Evolutionary conservation across 1,140 invertebrate species (phyloP).

Genomic region (Bombus vancouverensis): DNA sequence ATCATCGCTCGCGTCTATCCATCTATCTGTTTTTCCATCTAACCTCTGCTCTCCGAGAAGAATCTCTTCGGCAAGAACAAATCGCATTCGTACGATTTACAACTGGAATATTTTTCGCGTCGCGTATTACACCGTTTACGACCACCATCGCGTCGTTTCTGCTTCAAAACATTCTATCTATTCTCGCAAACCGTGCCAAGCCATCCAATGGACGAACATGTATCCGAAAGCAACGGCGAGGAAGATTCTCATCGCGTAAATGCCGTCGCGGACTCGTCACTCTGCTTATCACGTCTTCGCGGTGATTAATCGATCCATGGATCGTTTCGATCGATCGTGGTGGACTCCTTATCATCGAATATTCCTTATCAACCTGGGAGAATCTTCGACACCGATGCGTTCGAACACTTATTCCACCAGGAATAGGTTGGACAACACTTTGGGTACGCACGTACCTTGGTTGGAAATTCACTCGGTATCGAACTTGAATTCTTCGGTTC

Average conservation of each 20-base stretch:
- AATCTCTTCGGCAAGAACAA: no score
- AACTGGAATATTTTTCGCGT: background rate
- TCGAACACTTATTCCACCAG: background rate
- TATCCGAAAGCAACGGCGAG: slow-evolving; percentile 40
- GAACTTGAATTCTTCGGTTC: slow-evolving; percentile 20
- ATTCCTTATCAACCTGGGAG: background rate
- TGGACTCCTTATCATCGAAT: background rate
- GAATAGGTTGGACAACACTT: background rate
- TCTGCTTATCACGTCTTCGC: background rate
- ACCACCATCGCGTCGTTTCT: background rate
- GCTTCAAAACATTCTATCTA: background rate
- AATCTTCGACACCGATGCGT: slow-evolving; percentile 31
- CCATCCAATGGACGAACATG: background rate
- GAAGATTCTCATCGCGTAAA: slow-evolving; percentile 44
- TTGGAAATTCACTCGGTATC: slow-evolving; percentile 56
- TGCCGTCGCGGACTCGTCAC: background rate
- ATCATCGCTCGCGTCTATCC: background rate
- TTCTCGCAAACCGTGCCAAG: background rate
- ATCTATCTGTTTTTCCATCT: no score
- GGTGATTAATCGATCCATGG: background rate
- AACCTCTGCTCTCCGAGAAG: no score
- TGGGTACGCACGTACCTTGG: slow-evolving; percentile 59
- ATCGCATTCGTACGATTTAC: background rate
- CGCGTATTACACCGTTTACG: background rate
- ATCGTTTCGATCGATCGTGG: background rate